These are phyloP conservation scores for Proisotoma minuta DNA, from an alignment of 2,888 invertebrate genomes.

Conservation along the genomic window DNA sequence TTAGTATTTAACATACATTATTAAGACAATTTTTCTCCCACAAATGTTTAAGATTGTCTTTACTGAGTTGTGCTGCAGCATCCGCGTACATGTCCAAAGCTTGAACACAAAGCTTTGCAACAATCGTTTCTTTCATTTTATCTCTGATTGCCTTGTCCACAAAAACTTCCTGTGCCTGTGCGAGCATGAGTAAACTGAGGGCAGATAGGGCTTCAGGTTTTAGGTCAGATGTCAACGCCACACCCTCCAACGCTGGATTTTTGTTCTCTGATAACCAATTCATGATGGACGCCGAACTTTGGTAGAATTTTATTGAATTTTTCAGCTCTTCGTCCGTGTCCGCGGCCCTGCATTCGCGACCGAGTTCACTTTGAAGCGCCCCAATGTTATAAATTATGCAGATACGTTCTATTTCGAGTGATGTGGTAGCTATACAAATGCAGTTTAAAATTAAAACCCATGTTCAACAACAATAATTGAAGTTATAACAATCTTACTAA, in stretches of 20 bases:
- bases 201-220: slow-evolving; percentile 83
- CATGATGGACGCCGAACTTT: slow-evolving; percentile 89
- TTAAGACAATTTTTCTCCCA: slow-evolving; percentile 88
- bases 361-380: slow-evolving; percentile 82
- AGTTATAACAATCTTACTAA: slow-evolving; percentile 66
- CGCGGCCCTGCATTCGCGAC: slow-evolving; percentile 69
- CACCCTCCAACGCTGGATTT: slow-evolving; percentile 20
- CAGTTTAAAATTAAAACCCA: not conserved
- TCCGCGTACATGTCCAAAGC: slow-evolving; percentile 91
- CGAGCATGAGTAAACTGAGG: slow-evolving; percentile 82
- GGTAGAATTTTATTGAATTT: slow-evolving; percentile 78
- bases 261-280: slow-evolving; percentile 65
- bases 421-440: slow-evolving; percentile 68
- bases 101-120: slow-evolving; percentile 87
- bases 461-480: not conserved
- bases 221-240: slow-evolving; percentile 32
- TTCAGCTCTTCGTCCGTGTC: slow-evolving; percentile 92
- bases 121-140: slow-evolving; percentile 85
- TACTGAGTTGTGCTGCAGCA: slow-evolving; percentile 76
- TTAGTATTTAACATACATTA: slow-evolving; percentile 56
- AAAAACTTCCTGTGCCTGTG: slow-evolving; percentile 98
- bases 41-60: slow-evolving; percentile 71
- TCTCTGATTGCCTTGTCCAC: slow-evolving; percentile 87
- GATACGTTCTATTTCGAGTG: slow-evolving; percentile 84
- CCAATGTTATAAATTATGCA: slow-evolving; percentile 95